Base-by-base conservation (phyloP, 2,113 vertebrate species). In the Corynorhinus townsendii region DNA sequence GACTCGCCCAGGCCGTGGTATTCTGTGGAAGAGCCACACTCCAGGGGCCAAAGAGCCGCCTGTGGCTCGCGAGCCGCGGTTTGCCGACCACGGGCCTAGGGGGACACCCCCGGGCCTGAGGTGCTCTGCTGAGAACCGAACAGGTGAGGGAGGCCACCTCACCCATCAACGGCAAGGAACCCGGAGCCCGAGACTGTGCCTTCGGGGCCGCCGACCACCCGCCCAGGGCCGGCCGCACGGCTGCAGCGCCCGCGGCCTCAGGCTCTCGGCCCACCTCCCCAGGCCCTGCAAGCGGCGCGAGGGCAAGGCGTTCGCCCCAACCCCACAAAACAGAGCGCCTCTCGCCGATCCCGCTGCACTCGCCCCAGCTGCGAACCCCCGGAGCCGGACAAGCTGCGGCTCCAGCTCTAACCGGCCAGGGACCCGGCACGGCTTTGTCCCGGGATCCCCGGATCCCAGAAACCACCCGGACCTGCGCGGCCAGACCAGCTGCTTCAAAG, bases 371-470 rank as follows among this genome's bases (percentile, higher is more conserved):
- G 38, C 45, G 11, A 47, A 47, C 45, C 12, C 45, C 45, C 2
- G 45, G 45, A 47, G 45, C 45, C 2, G 10, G 11, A 47, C 45
- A 12, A 12, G 45, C 45, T 47, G 45, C 2, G 11, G 45, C 45
- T 12, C 19, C 8, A 35, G 30, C 96, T 95, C 73, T 52, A 62
- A 75, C 89, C 86, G 79, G 72, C 20, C 6, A 85, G 85, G 68
- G 64, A 40, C 69, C 68, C 85, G 16, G 16, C 0, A 28, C 26
- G 9, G 14, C 73, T 38, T 30, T 2, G 75, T 71, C 92, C 75
- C 24, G 26, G 71, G 93, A 59, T 11, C 49, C 43, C 52, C 40
- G 47, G 66, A 90, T 56, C n/a, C 28, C 38, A 95, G 92, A 93
- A 68, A 33, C 62, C 40, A 28, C 26, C 45, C 0, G 0, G 62